Evolutionary conservation across 2,113 vertebrate species (phyloP).

Genomic region (Narcine bancroftii): DNA sequence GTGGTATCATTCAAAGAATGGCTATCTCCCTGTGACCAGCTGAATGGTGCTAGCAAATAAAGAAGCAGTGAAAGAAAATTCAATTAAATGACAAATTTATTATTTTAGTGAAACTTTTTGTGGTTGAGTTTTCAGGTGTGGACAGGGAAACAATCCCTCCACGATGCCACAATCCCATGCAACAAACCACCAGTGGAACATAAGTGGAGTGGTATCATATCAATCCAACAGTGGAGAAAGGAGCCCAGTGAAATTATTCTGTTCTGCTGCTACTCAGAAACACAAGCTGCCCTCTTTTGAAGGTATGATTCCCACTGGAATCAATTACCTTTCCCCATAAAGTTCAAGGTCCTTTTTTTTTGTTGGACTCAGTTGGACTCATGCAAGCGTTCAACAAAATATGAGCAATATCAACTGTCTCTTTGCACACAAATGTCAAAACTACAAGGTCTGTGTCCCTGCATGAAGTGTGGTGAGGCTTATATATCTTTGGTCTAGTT

Average conservation of each 20-base stretch:
- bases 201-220: not conserved
- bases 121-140: not conserved
- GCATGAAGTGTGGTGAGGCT: not conserved
- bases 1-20: slow-evolving; percentile 18
- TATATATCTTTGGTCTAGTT: not conserved
- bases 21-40: not conserved
- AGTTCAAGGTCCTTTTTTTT: not conserved
- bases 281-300: not conserved
- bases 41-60: not conserved
- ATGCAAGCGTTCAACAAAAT: not conserved
- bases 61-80: not conserved
- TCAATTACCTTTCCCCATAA: slow-evolving; percentile 27
- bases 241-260: not conserved
- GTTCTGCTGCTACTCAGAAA: not conserved
- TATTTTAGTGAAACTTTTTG: too few relatives aligned
- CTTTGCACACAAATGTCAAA: slow-evolving; percentile 22
- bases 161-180: too few relatives aligned
- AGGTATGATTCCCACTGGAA: not conserved
- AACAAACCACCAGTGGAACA: not conserved
- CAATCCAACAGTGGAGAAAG: not conserved
- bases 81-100: too few relatives aligned
- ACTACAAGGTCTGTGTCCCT: not conserved
- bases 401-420: not conserved
- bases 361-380: not conserved
- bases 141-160: not conserved